A percentile compares a stretch with the other conserved stretches of the same genome.
Evolutionary conservation across 92 coral and sea anemone species (phyloP).

Genomic region (Montipora capitata): DNA sequence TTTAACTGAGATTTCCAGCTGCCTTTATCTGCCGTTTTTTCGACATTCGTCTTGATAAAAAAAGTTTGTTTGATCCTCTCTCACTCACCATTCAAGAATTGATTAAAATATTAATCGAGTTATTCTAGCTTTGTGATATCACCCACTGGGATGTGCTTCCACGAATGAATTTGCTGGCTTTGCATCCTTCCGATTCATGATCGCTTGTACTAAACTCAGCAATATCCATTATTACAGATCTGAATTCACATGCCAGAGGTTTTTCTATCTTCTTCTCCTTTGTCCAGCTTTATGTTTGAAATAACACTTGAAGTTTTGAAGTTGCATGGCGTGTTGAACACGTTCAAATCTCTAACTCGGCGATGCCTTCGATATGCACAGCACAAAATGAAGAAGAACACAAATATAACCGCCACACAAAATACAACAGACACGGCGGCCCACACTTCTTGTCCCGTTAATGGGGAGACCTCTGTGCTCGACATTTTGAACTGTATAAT

Average conservation of each 20-base stretch:
- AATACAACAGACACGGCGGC: slow-evolving; percentile 91
- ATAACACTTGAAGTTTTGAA: slow-evolving; percentile 11
- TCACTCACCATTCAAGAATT: too few species aligned
- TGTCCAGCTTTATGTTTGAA: slow-evolving; percentile 19
- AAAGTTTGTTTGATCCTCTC: too few species aligned
- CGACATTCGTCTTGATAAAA: too few species aligned
- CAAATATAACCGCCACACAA: slow-evolving; percentile 83
- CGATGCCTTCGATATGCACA: slow-evolving; percentile 92
- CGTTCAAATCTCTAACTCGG: slow-evolving; percentile 78
- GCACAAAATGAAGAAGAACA: slow-evolving; percentile 87
- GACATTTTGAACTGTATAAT: slow-evolving; percentile 58
- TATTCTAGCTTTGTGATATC: too few species aligned
- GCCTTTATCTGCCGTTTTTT: too few species aligned
- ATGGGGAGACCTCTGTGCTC: slow-evolving; percentile 59
- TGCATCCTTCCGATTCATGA: too few species aligned
- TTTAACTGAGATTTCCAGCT: too few species aligned
- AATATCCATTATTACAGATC: not conserved
- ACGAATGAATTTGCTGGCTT: too few species aligned
- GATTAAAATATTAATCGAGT: too few species aligned
- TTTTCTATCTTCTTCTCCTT: not conserved
- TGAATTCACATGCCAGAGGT: slow-evolving; percentile 18
- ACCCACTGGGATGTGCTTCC: not conserved
- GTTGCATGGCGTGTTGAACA: slow-evolving; percentile 12
- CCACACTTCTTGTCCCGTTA: slow-evolving; percentile 87
- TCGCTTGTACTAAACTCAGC: too few species aligned